A percentile compares a stretch with the other conserved stretches of the same genome.
These are phyloP conservation scores for Limanda limanda DNA, from an alignment of 2,113 vertebrate genomes.

Conservation along the genomic window DNA sequence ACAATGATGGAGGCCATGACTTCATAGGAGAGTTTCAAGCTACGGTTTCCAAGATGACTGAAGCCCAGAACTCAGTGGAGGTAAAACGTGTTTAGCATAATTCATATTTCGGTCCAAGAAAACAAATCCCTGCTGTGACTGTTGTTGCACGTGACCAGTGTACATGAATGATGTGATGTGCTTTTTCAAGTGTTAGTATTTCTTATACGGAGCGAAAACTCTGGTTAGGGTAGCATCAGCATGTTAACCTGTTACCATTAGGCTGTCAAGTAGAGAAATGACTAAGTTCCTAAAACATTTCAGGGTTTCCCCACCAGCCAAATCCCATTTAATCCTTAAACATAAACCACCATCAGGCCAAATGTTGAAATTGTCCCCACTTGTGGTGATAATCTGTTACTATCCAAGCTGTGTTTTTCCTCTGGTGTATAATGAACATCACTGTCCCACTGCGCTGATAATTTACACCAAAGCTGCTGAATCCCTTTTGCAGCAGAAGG, in stretches of 20 bases:
- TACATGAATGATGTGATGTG: too few relatives aligned
- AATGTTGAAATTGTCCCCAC: not conserved
- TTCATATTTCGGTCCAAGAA: not conserved
- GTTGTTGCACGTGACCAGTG: too few relatives aligned
- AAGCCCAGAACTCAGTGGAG: constrained; percentile 88
- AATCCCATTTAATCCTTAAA: not conserved
- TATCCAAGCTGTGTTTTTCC: not conserved
- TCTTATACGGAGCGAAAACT: too few relatives aligned
- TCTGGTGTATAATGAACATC: not conserved
- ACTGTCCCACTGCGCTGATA: not conserved
- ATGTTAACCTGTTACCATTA: too few relatives aligned
- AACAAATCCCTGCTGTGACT: too few relatives aligned
- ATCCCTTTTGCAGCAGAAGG: not conserved
- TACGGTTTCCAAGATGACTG: constrained; percentile 89
- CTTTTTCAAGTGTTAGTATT: too few relatives aligned
- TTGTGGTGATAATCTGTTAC: not conserved
- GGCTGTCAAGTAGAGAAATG: too few relatives aligned
- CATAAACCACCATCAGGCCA: not conserved
- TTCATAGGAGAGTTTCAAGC: constrained; percentile 97
- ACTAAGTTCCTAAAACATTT: too few relatives aligned
- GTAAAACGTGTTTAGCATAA: constrained; percentile 71
- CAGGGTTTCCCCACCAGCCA: too few relatives aligned
- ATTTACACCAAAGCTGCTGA: not conserved
- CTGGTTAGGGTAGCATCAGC: too few relatives aligned
- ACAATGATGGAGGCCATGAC: constrained; percentile 96